Evolutionary conservation across 2,888 invertebrate genomes (phyloP), one percentile per base, ranked within the genome.

Genomic region (Mylabris sibirica): DNA sequence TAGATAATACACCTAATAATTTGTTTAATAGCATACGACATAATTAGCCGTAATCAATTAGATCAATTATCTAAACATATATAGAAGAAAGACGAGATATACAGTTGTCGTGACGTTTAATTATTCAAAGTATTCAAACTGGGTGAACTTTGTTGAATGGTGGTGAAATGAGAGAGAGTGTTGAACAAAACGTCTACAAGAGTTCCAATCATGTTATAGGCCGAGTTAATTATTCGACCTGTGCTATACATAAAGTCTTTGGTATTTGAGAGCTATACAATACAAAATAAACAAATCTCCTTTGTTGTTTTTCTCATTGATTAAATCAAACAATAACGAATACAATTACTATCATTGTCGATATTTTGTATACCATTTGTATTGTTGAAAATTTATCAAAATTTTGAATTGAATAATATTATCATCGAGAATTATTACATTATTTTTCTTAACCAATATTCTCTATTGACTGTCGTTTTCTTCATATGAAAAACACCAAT

Each of bases 211-310:
- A 60, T 60, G 30, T 17, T 9, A 60, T 26, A 30, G 30, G 60
- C n/a, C 60, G 60, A n/a, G 60, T 60, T 34, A 60, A 60, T 60
- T 60, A 35, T 34, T 60, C n/a, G 35, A 38, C 60, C 17, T 17
- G 20, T 35, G 26, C 3, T 26, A 30, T 22, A 30, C 22, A n/a
- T n/a, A 30, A 60, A 60, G 60, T 30, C 30, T 30, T 30, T 30
- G 30, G 30, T 30, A 30, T 30, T 30, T 30, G 30, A 30, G 30
- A 20, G 14, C 57, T 24, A 57, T 5, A 24, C 57, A 57, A 57
- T 57, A 20, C n/a, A 20, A 11, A 11, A 11, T n/a, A 24, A 57
- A 57, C 17, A 57, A 57, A 22, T 57, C 57, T 24, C 57, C 14
- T 24, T 57, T 57, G 30, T 30, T n/a, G n/a, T n/a, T n/a, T n/a